Base-by-base conservation (phyloP, 37 sponge, comb jelly and placozoan genomes). In the Halichondria panicea region DNA sequence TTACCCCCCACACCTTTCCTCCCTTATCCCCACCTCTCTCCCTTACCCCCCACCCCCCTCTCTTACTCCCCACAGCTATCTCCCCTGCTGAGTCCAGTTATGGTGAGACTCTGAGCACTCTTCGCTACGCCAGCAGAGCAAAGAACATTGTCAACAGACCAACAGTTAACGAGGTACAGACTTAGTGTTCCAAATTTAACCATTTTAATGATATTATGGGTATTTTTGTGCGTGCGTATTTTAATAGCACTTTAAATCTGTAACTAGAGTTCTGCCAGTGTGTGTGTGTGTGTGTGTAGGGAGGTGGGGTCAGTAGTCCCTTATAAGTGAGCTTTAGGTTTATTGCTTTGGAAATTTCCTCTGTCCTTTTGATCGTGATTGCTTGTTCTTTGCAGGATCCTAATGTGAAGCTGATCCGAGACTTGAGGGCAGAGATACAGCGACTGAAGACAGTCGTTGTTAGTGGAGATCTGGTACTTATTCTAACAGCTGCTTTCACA, bases 131-230 rank as follows among this genome's bases (percentile, higher is more conserved):
- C 65, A 88, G 78, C 71, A 84, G 89, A 73, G 95, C 95, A 18
- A 94, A 94, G 89, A 80, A 85, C 66, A 87, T 94, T 42, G 78
- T 87, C 63, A 94, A 94, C 85, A 90, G 75, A 25, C 91, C 95
- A 15, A 63, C 58, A 31, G 86, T 94, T 34, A 94, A 94, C 77
- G 95, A 94, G 81, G 93, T 93, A 25, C 0, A 57, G 31, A 22
- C 72, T 4, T 2, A 11, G 5, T 71, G n/a, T n/a, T n/a, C n/a
- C n/a, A n/a, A n/a, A n/a, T n/a, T n/a, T n/a, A n/a, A n/a, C n/a
- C n/a, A n/a, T n/a, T n/a, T n/a, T n/a, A n/a, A n/a, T n/a, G n/a
- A n/a, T n/a, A n/a, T n/a, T n/a, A n/a, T n/a, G n/a, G n/a, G n/a
- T n/a, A n/a, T n/a, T n/a, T n/a, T n/a, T n/a, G n/a, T n/a, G n/a